phyloP scores from a whole-genome alignment of 1,140 invertebrate species.

The Stegodyphus dumicola region DNA sequence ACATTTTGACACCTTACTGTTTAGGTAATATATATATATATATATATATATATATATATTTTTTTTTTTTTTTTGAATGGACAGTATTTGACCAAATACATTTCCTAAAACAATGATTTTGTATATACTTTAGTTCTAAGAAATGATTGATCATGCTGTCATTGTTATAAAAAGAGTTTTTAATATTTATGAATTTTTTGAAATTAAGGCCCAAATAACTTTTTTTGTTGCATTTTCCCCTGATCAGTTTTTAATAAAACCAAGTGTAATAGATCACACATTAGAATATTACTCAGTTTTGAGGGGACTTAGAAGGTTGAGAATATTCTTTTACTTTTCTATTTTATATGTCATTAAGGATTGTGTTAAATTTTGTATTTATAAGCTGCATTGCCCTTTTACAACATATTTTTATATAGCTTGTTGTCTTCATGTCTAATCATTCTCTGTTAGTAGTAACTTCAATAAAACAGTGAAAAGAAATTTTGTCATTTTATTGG shows the following conservation, averaged over 20 bases:
- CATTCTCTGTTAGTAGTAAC: conserved; percentile 63
- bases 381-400: conserved; percentile 62
- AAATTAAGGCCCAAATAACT: neutral
- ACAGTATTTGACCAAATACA: neutral
- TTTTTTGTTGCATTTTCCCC: conserved; percentile 53
- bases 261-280: neutral
- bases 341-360: neutral
- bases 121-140: neutral
- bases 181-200: neutral
- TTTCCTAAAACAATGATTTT: neutral
- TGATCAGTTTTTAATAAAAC: conserved; percentile 21
- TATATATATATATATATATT: no score
- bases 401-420: conserved; percentile 62
- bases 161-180: neutral
- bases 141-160: neutral
- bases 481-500: neutral
- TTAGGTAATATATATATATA: no score
- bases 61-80: neutral
- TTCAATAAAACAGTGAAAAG: conserved; percentile 35
- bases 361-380: conserved; percentile 56
- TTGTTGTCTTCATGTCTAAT: conserved; percentile 67
- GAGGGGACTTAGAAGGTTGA: conserved; percentile 47
- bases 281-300: conserved; percentile 56
- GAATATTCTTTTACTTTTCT: conserved; percentile 37
- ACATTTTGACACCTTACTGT: neutral